Percentiles rank a stretch among this genome's conserved stretches.
phyloP scores from a whole-genome alignment of 1,140 invertebrate species.

The Papilio aristodemus region DNA sequence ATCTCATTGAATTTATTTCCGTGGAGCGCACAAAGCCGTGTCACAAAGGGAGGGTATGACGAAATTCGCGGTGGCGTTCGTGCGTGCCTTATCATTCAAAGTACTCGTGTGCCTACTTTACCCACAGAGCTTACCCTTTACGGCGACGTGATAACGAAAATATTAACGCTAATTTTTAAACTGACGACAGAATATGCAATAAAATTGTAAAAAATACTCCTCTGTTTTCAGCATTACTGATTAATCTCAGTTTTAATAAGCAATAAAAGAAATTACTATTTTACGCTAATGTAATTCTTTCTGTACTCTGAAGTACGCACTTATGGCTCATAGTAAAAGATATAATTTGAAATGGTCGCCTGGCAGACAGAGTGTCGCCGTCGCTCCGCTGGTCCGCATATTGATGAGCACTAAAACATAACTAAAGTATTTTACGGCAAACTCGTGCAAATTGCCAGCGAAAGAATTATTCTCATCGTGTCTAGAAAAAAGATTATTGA shows the following conservation, averaged over 20 bases:
- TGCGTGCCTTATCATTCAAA: conserved; percentile 68
- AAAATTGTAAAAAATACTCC: background rate
- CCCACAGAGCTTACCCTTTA: conserved; percentile 37
- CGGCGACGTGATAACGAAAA: conserved; percentile 15
- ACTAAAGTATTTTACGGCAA: conserved; percentile 25
- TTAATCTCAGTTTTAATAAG: background rate
- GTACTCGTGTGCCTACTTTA: conserved; percentile 44
- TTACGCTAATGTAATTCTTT: background rate
- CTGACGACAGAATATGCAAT: background rate
- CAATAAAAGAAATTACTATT: conserved; percentile 11
- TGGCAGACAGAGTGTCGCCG: conserved; percentile 59
- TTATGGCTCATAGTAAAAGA: conserved; percentile 34
- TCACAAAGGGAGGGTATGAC: conserved; percentile 47
- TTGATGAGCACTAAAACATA: conserved; percentile 61
- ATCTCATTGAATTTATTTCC: conserved; percentile 44
- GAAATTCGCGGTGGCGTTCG: conserved; percentile 56
- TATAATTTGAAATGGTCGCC: conserved; percentile 42
- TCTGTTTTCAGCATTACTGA: background rate
- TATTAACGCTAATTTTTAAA: background rate
- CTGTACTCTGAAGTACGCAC: conserved; percentile 10
- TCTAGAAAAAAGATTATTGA: background rate
- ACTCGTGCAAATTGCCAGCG: conserved; percentile 18
- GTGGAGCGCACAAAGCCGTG: conserved; percentile 52
- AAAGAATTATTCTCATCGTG: conserved; percentile 3
- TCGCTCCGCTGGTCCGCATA: conserved; percentile 47